Evolutionary conservation across 2,888 invertebrate genomes (phyloP).

Genomic region (Erebia epiphron): DNA sequence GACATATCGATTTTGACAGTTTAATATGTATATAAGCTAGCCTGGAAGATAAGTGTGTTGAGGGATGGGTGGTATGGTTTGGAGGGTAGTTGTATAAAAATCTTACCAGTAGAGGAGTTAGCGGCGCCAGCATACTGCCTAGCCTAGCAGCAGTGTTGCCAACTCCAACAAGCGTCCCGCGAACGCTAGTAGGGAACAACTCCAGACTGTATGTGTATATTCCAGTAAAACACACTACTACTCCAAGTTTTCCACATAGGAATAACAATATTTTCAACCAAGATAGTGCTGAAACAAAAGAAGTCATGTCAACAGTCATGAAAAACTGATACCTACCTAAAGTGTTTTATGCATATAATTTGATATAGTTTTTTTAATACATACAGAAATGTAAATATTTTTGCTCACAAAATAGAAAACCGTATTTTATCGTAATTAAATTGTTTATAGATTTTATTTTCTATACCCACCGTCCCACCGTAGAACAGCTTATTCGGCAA

Average conservation of each 20-base stretch:
- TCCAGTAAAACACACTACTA: conserved; percentile 67
- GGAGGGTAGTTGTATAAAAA: background rate
- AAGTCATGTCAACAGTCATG: background rate
- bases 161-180: conserved; percentile 65
- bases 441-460: too few species aligned
- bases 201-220: conserved; percentile 69
- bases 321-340: conserved; percentile 47
- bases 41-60: too few species aligned
- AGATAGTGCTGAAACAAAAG: conserved; percentile 54
- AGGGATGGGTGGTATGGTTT: too few species aligned
- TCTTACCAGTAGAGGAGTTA: conserved; percentile 67
- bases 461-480: too few species aligned
- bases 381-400: too few species aligned
- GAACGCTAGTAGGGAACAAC: conserved; percentile 67
- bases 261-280: conserved; percentile 66
- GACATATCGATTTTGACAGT: too few species aligned
- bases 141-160: conserved; percentile 66
- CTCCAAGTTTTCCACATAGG: conserved; percentile 61
- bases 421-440: too few species aligned
- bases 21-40: too few species aligned
- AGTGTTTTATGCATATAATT: too few species aligned
- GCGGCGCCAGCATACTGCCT: conserved; percentile 67
- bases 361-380: too few species aligned
- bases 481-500: too few species aligned
- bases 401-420: too few species aligned